Percentiles rank a stretch among this genome's conserved stretches.
Conservation (phyloP, 2,113 vertebrate genomes). For the Thunnus thynnus region DNA sequence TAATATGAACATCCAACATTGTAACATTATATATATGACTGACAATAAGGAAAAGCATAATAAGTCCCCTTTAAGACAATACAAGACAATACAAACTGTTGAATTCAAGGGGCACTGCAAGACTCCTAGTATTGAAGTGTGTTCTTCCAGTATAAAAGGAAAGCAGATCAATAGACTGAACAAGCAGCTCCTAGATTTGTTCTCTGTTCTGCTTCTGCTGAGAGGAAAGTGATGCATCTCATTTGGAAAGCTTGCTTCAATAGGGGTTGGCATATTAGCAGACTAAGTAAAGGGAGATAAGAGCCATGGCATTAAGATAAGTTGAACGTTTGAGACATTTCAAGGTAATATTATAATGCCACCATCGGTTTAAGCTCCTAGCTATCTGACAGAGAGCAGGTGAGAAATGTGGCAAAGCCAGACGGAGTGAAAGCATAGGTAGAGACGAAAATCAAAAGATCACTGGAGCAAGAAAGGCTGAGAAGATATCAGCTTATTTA, state of each 20-base stretch:
- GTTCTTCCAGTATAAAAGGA: slow-evolving; percentile 23
- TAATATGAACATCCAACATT: too few species aligned
- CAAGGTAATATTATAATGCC: slow-evolving; percentile 80
- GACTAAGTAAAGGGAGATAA: slow-evolving; percentile 60
- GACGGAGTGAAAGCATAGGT: slow-evolving; percentile 10
- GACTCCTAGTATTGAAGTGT: not conserved
- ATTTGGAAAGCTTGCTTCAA: slow-evolving; percentile 41
- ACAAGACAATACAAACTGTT: slow-evolving; percentile 37
- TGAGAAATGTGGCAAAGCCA: slow-evolving; percentile 39
- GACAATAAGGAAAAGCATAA: too few species aligned
- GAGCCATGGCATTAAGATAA: slow-evolving; percentile 71
- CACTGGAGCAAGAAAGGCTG: slow-evolving; percentile 16
- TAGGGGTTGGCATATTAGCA: slow-evolving; percentile 40
- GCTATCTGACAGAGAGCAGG: slow-evolving; percentile 53
- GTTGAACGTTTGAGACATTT: slow-evolving; percentile 62
- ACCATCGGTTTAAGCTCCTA: slow-evolving; percentile 58
- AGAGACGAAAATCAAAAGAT: slow-evolving; percentile 56
- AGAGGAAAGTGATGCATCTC: slow-evolving; percentile 50
- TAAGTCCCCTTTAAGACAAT: not conserved
- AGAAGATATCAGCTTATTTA: slow-evolving; percentile 43
- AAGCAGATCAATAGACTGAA: slow-evolving; percentile 50
- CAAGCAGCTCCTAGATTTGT: slow-evolving; percentile 27
- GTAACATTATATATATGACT: too few species aligned
- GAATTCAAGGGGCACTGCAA: slow-evolving; percentile 31
- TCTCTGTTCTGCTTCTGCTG: not conserved